A percentile compares a stretch with the other conserved stretches of the same genome.
phyloP scores from a whole-genome alignment of 2,888 invertebrate genomes.

The Lasioglossum zephyrum region DNA sequence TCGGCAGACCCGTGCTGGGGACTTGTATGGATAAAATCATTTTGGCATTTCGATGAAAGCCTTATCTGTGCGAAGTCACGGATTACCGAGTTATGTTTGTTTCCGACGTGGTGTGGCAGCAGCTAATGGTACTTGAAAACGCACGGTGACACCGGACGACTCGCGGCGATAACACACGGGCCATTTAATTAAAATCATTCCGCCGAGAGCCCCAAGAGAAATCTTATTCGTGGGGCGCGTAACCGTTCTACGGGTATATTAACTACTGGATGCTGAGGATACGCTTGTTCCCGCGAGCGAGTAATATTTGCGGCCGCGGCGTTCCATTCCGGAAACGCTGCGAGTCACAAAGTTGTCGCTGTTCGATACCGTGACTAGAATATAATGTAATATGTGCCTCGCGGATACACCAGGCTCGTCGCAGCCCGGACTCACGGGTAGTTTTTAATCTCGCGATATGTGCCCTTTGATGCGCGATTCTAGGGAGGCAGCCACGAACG shows the following conservation, averaged over 20 bases:
- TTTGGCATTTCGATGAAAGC: neutral
- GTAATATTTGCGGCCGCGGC: slow-evolving; percentile 22
- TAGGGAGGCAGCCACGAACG: neutral
- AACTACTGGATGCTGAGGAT: neutral
- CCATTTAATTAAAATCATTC: slow-evolving; percentile 49
- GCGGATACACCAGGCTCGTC: neutral
- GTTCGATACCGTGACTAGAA: slow-evolving; percentile 30
- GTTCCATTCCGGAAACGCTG: neutral
- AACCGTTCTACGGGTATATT: slow-evolving; percentile 19
- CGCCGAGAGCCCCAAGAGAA: slow-evolving; percentile 36
- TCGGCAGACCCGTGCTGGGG: no score
- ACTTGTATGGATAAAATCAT: no score
- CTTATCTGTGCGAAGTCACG: neutral
- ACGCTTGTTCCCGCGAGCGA: neutral
- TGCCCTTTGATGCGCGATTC: slow-evolving; percentile 10
- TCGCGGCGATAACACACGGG: neutral
- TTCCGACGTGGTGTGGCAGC: neutral
- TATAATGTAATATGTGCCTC: slow-evolving; percentile 24
- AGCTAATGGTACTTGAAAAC: neutral
- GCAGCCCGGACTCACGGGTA: neutral
- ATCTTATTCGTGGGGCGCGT: slow-evolving; percentile 36
- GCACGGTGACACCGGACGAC: neutral
- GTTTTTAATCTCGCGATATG: slow-evolving; percentile 41
- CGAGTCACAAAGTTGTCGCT: slow-evolving; percentile 11
- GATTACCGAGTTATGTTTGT: neutral